phyloP scores from a whole-genome alignment of 2,888 invertebrate species.

The Himalopsyche anomala region DNA sequence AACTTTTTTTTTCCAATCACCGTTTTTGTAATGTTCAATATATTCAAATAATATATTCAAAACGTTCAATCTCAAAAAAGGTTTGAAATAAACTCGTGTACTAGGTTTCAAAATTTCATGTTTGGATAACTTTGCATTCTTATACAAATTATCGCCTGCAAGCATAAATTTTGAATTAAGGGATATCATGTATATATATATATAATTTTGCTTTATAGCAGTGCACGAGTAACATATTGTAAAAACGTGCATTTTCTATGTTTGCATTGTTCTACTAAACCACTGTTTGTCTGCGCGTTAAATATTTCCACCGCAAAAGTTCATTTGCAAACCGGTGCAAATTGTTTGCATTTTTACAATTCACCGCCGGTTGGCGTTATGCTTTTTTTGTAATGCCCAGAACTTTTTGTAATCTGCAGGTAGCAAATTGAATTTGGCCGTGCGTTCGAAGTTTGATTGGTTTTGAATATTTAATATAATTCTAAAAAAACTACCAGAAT shows the following conservation, averaged over 20 bases:
- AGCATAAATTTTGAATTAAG: too few relatives aligned
- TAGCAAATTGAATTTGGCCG: conserved; percentile 4
- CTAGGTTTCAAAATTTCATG: too few relatives aligned
- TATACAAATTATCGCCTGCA: too few relatives aligned
- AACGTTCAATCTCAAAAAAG: too few relatives aligned
- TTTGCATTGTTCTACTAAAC: neutral
- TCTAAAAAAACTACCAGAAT: neutral
- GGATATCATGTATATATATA: too few relatives aligned
- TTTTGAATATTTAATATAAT: conserved; percentile 13
- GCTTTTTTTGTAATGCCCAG: neutral
- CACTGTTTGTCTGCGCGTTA: conserved; percentile 18
- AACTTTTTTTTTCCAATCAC: too few relatives aligned
- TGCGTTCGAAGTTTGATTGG: conserved; percentile 3
- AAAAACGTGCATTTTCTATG: neutral
- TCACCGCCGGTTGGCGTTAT: neutral
- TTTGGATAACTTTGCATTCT: too few relatives aligned
- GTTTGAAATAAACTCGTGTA: too few relatives aligned
- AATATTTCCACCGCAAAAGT: conserved; percentile 24
- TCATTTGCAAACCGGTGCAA: conserved; percentile 29
- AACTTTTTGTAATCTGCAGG: neutral
- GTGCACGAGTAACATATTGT: too few relatives aligned
- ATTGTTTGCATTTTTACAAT: conserved; percentile 30
- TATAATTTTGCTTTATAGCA: too few relatives aligned
- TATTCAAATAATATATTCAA: too few relatives aligned
- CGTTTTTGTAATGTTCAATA: too few relatives aligned